Percentiles rank a stretch among this genome's conserved stretches.
Conservation (phyloP, 2,797 vertebrate species). For the Sitta carolinensis region DNA sequence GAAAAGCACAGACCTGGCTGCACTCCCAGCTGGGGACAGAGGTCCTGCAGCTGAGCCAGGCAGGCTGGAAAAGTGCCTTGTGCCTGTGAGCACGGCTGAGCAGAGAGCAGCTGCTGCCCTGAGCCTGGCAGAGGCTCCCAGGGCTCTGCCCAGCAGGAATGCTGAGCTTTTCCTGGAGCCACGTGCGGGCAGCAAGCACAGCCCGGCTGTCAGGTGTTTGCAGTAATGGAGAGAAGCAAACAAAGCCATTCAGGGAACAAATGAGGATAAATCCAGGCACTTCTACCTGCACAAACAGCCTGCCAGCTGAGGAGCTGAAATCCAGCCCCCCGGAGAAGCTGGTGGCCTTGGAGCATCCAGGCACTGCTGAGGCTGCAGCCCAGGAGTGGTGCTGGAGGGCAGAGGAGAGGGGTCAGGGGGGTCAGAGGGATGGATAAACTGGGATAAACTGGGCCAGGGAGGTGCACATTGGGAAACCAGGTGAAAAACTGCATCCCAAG, state of each 20-base stretch:
- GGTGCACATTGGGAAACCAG: accelerated
- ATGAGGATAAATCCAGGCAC: background rate
- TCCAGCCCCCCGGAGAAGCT: background rate
- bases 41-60: background rate
- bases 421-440: background rate
- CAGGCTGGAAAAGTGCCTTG: background rate
- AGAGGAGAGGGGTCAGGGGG: too few species aligned
- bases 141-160: background rate
- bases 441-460: background rate
- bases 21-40: background rate
- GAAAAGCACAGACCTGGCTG: background rate
- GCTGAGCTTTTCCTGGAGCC: background rate
- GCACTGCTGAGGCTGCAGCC: accelerated
- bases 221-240: background rate
- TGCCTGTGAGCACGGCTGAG: background rate
- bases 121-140: background rate
- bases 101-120: background rate
- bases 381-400: background rate
- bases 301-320: background rate
- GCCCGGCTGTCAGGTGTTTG: background rate
- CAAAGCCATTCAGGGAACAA: background rate
- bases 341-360: background rate
- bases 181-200: background rate
- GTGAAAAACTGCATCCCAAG: background rate
- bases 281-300: background rate